phyloP scores from a whole-genome alignment of 2,113 vertebrate species.

The Struthidea cinerea region DNA sequence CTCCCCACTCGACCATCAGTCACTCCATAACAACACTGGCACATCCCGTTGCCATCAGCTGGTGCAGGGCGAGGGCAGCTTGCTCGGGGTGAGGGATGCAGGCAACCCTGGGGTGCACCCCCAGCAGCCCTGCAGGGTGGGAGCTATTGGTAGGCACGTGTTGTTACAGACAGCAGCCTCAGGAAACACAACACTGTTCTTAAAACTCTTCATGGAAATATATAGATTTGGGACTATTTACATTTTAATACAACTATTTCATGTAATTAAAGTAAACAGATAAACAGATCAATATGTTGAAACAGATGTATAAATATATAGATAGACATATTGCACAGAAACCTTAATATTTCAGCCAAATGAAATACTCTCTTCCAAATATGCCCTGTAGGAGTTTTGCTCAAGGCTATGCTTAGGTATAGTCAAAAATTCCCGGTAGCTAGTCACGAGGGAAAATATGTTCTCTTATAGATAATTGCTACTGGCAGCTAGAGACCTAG shows the following conservation, averaged over 20 bases:
- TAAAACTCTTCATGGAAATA: constrained; percentile 23
- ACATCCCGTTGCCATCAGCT: background rate
- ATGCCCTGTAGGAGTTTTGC: constrained; percentile 79
- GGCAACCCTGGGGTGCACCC: background rate
- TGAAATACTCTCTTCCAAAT: constrained; percentile 76
- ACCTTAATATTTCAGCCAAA: constrained; percentile 76
- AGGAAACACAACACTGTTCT: background rate
- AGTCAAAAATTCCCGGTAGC: constrained; percentile 77
- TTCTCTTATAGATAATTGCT: constrained; percentile 94
- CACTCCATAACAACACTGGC: fast-evolving
- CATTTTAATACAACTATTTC: constrained; percentile 63
- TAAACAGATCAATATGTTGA: constrained; percentile 77
- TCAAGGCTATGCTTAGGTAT: constrained; percentile 84
- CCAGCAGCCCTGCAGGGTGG: background rate
- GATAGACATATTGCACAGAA: constrained; percentile 70
- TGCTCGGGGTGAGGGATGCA: background rate
- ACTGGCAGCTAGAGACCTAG: constrained; percentile 86
- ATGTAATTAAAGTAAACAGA: constrained; percentile 73
- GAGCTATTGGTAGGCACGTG: background rate
- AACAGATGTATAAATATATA: constrained; percentile 75
- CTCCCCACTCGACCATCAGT: fast-evolving
- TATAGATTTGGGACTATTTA: constrained; percentile 54
- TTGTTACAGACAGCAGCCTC: background rate
- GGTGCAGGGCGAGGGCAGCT: fast-evolving
- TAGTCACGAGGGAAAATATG: constrained; percentile 84